Percentiles rank a stretch among this genome's conserved stretches.
These are phyloP conservation scores for Dasyurus viverrinus DNA, from an alignment of 2,113 vertebrate genomes.

Conservation along the genomic window DNA sequence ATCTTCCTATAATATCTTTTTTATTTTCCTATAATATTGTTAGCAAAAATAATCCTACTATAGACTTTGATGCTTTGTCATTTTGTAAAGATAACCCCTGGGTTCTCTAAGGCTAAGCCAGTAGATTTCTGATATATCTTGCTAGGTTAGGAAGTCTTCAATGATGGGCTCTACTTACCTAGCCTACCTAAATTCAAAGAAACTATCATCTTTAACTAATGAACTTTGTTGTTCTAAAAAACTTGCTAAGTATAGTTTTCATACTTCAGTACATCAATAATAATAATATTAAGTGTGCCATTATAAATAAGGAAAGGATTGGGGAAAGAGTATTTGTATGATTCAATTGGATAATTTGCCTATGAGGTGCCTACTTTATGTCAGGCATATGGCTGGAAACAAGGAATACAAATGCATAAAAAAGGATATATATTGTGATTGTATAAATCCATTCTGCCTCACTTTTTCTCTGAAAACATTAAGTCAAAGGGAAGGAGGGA, in stretches of 20 bases:
- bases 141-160: neutral
- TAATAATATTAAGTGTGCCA: neutral
- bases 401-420: neutral
- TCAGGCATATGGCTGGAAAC: neutral
- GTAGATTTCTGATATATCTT: neutral
- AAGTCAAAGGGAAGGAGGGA: neutral
- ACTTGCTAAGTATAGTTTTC: neutral
- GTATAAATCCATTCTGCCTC: neutral
- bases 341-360: neutral
- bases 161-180: neutral
- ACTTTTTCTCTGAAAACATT: neutral
- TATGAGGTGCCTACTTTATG: neutral
- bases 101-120: neutral
- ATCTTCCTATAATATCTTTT: neutral
- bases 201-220: neutral
- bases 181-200: neutral
- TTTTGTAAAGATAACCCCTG: neutral
- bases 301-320: neutral
- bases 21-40: neutral
- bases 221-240: neutral
- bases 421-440: neutral
- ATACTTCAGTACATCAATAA: neutral
- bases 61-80: neutral
- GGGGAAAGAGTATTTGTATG: neutral
- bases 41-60: neutral